Evolutionary conservation across 2,113 vertebrate species (phyloP).

Genomic region (Centrocercus urophasianus): DNA sequence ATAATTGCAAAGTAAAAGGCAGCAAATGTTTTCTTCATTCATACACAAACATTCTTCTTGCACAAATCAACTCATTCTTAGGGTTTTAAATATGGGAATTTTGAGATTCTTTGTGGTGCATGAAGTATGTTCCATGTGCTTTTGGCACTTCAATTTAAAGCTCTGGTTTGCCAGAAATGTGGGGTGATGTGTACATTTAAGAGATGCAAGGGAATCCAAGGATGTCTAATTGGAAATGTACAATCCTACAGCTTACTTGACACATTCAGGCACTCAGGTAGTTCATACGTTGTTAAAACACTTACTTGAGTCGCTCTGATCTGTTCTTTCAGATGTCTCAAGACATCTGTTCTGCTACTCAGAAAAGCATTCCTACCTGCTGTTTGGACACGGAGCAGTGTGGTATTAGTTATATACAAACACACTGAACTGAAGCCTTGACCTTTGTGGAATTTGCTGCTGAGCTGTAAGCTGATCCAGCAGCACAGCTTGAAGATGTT

Average conservation of each 20-base stretch:
- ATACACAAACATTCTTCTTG: neutral
- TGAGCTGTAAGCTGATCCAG: neutral
- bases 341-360: neutral
- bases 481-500: neutral
- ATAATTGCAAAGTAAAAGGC: neutral
- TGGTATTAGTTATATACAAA: neutral
- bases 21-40: neutral
- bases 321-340: neutral
- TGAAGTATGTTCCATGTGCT: neutral
- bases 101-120: neutral
- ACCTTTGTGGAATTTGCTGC: neutral
- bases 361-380: neutral
- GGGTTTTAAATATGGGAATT: neutral
- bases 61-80: neutral
- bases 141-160: neutral
- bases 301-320: neutral
- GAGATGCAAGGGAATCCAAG: neutral
- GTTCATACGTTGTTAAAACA: neutral
- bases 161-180: neutral
- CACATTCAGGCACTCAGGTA: neutral
- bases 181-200: neutral
- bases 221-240: neutral
- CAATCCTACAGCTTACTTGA: neutral
- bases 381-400: neutral
- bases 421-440: neutral